Evolutionary conservation across 2,113 vertebrate species (phyloP), one percentile per base, ranked within the genome.

Genomic region (Takifugu flavidus): DNA sequence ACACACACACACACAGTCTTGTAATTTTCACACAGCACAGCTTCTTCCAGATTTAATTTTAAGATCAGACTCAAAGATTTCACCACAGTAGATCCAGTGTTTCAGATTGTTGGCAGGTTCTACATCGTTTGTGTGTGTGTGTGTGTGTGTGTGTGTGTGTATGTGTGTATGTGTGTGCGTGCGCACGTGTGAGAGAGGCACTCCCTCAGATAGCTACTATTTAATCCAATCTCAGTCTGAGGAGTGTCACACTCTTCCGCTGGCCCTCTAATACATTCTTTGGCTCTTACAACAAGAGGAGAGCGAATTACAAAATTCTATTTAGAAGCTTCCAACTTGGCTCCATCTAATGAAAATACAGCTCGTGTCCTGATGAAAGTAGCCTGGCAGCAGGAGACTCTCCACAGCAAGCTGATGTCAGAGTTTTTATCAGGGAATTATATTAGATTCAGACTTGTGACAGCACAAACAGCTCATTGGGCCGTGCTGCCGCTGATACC

Each of bases 271-370:
- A 58, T 43, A 27, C 8, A 12, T 31, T 55, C 47, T 53, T 65
- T 72, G 56, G 74, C 56, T 73, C 52, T 29, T 57, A 52, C 34
- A 64, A 66, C 58, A 45, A 65, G 60, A 77, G 31, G 28, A 59
- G 50, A 50, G 52, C 69, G 42, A 59, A 54, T 75, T 46, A 63
- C 27, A 59, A 58, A 65, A 52, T 62, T 65, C 51, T 46, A n/a
- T 34, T 42, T 53, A 27, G 44, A 57, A 6, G 53, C 56, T 52
- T 59, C 4, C 56, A 61, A 51, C 50, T 75, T 65, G 13, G 69
- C 62, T 72, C 56, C 13, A 45, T 61, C 60, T 67, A 70, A 79
- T 62, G 45, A 70, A 72, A 52, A 60, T 56, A 71, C 65, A 60
- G 67, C 63, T 62, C 62, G 53, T 42, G 54, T 43, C 61, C n/a